These are phyloP conservation scores for Thymallus thymallus DNA, from an alignment of 2,113 vertebrate species.

Conservation along the genomic window DNA sequence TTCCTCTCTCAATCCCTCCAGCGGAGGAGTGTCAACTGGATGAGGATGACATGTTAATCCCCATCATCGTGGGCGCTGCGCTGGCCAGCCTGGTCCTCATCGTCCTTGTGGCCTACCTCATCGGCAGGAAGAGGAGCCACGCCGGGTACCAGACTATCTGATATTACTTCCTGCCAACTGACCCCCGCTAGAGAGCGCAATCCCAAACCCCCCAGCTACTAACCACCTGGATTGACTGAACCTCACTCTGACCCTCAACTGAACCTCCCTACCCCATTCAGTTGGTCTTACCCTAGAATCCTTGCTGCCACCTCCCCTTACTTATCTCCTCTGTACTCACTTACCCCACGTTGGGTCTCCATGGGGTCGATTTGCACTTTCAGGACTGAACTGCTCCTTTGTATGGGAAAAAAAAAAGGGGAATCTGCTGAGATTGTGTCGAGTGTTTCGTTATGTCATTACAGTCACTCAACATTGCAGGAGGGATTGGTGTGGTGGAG, in stretches of 20 bases:
- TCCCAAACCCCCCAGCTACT: too few species aligned
- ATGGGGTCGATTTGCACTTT: slow-evolving; percentile 41
- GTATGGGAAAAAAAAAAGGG: neutral
- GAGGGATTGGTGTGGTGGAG: slow-evolving; percentile 30
- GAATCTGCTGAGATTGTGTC: slow-evolving; percentile 42
- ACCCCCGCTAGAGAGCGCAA: too few species aligned
- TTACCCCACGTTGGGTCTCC: slow-evolving; percentile 23
- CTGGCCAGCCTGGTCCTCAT: slow-evolving; percentile 92
- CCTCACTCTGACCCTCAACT: slow-evolving; percentile 22
- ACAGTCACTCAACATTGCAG: too few species aligned
- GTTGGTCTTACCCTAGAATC: neutral
- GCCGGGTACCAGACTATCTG: slow-evolving; percentile 98
- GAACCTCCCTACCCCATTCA: slow-evolving; percentile 2
- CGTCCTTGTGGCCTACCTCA: slow-evolving; percentile 93
- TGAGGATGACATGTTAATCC: slow-evolving; percentile 92
- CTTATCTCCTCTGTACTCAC: too few species aligned
- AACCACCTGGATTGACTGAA: neutral
- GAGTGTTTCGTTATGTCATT: too few species aligned
- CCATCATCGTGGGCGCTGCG: slow-evolving; percentile 92
- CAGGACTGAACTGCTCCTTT: slow-evolving; percentile 39
- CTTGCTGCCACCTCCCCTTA: neutral
- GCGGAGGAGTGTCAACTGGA: slow-evolving; percentile 90
- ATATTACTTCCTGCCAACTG: slow-evolving; percentile 40
- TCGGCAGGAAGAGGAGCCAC: slow-evolving; percentile 94
- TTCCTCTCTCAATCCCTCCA: slow-evolving; percentile 43